Percentiles rank a stretch among this genome's conserved stretches.
Conservation (phyloP, 2,888 invertebrate genomes). For the Megaustenia siamemsis region DNA sequence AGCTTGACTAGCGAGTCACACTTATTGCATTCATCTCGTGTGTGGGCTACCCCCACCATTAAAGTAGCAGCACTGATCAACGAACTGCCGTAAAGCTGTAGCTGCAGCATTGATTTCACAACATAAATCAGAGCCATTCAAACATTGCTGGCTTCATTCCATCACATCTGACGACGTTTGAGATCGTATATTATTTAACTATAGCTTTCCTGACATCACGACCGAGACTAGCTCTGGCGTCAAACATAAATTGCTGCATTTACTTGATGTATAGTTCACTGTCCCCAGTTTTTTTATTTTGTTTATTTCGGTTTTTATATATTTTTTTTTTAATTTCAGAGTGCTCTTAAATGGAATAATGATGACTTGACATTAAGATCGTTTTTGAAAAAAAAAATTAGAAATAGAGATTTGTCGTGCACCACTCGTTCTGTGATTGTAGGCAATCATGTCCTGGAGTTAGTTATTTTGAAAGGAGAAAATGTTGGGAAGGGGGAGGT, state of each 20-base stretch:
- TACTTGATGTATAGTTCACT: neutral
- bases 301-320: neutral
- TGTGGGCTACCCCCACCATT: too few species aligned
- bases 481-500: neutral
- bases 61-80: neutral
- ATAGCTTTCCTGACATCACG: neutral
- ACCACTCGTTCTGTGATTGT: too few species aligned
- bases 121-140: neutral
- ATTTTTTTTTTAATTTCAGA: neutral
- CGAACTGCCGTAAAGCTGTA: neutral
- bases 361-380: too few species aligned
- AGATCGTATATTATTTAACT: slow-evolving; percentile 11
- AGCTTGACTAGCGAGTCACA: too few species aligned
- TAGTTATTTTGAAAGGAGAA: neutral
- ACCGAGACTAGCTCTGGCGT: neutral
- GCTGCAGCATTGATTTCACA: neutral
- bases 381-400: too few species aligned
- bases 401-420: too few species aligned
- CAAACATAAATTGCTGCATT: neutral
- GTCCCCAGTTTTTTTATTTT: neutral
- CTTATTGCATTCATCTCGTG: too few species aligned
- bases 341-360: neutral
- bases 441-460: too few species aligned
- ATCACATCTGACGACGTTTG: slow-evolving; percentile 10
- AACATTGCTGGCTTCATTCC: neutral